Base-by-base conservation (phyloP, 2,888 invertebrate genomes). In the Lithophane ornitopus region DNA sequence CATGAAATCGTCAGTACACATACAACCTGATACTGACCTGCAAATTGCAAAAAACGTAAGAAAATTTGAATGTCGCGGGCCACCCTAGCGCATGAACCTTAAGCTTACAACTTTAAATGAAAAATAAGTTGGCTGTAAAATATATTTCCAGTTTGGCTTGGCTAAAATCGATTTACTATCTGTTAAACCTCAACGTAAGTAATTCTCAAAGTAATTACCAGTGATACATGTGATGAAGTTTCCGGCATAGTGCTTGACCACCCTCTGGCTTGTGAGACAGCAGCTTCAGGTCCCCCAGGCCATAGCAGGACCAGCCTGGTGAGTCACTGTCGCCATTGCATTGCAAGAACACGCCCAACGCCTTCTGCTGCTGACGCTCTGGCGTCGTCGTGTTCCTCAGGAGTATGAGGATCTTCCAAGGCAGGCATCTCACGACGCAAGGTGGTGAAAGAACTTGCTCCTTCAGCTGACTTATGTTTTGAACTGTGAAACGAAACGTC, bases 361-460 rank as follows among this genome's bases (percentile, higher is more conserved):
- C 98, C 77, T 97, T 97, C 89, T 98, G 98, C 59, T 97, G 97
- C 81, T 97, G 97, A 70, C 98, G 97, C 70, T 98, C 98, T 80
- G 98, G 98, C 78, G 98, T 98, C 3, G 98, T 97, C 82, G 98
- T 98, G 74, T 94, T 91, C 8, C 99, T 97, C 22, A 99, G 98
- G 97, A 99, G 98, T 12, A 99, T 98, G 97, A 99, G 98, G 85
- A 99, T 99, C 95, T 99, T 99, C 99, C 99, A 99, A 73, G 99
- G 99, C 89, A 99, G 97, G 96, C 99, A 99, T 74, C 99, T 97
- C 9, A 99, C 99, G 95, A 98, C 99, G 90, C 98, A 98, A 1
- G 99, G 97, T 8, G 98, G 98, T 22, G 99, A 99, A 22, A 99
- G 97, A 58, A 97, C 97, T 82, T 98, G 98, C 87, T 98, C 97